Conservation (phyloP, 2,888 invertebrate genomes). For the Drosophila mulleri region DNA sequence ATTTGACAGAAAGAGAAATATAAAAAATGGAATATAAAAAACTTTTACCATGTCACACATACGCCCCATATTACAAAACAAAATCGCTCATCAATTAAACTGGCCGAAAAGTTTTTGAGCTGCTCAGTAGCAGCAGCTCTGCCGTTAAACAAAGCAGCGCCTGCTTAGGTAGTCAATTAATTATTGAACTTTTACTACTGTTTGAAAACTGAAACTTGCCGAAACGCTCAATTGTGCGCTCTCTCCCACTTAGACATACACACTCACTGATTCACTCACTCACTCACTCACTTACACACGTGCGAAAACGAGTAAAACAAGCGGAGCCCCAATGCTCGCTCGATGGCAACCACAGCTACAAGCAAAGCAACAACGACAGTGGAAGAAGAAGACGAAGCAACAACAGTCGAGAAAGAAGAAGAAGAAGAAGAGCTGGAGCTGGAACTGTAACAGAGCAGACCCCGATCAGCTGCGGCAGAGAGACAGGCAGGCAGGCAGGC, state of each 20-base stretch:
- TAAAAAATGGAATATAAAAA: not conserved
- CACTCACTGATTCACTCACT: slow-evolving; percentile 9
- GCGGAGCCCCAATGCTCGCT: slow-evolving; percentile 49
- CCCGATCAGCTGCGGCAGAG: slow-evolving; percentile 56
- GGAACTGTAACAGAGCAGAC: slow-evolving; percentile 38
- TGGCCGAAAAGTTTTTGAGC: slow-evolving; percentile 34
- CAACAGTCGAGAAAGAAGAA: slow-evolving; percentile 23
- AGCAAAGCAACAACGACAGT: slow-evolving; percentile 29
- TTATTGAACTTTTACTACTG: slow-evolving; percentile 79
- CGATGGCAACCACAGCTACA: slow-evolving; percentile 51
- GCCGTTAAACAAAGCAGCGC: slow-evolving; percentile 42
- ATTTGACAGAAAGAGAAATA: not conserved
- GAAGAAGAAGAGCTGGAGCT: slow-evolving; percentile 16
- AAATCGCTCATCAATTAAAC: slow-evolving; percentile 65
- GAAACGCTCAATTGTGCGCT: slow-evolving; percentile 61
- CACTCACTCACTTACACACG: slow-evolving; percentile 4
- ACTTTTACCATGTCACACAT: slow-evolving; percentile 57
- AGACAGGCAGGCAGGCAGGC: slow-evolving; percentile 21
- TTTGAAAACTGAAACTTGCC: slow-evolving; percentile 58
- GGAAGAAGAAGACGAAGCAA: slow-evolving; percentile 25
- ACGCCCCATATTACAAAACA: slow-evolving; percentile 67
- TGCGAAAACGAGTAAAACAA: slow-evolving; percentile 35
- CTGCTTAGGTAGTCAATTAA: slow-evolving; percentile 68
- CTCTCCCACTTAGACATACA: slow-evolving; percentile 13
- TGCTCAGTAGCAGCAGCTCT: slow-evolving; percentile 14